Conservation (phyloP, 2,888 invertebrate genomes). For the Rhagonycha lutea region DNA sequence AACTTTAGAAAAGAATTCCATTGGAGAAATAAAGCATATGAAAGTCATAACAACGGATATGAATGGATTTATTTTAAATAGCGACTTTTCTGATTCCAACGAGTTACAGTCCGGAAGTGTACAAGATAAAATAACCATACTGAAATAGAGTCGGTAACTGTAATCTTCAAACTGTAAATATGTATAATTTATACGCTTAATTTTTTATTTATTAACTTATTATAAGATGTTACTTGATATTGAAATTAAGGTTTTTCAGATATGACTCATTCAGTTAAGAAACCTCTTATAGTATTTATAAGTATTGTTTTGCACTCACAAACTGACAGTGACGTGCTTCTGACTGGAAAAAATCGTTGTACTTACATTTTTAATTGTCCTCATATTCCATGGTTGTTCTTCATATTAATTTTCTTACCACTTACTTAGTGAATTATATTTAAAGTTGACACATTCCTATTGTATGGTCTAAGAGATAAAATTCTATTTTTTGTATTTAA, state of each 20-base stretch:
- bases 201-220: not conserved
- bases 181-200: not conserved
- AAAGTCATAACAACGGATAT: constrained; percentile 41
- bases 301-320: not conserved
- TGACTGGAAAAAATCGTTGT: not conserved
- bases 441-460: not conserved
- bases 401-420: not conserved
- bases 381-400: not conserved
- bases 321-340: not conserved
- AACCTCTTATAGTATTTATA: not conserved
- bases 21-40: constrained; percentile 47
- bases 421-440: not conserved
- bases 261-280: not conserved
- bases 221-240: not conserved
- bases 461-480: not conserved
- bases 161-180: not conserved
- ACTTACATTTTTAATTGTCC: not conserved
- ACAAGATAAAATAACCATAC: constrained; percentile 45
- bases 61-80: constrained; percentile 48
- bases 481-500: not conserved
- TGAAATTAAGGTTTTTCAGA: not conserved
- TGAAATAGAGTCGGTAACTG: constrained; percentile 41
- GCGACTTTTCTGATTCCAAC: constrained; percentile 46
- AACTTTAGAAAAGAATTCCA: constrained; percentile 42
- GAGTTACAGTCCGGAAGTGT: constrained; percentile 41